These are phyloP conservation scores for Chymomyza costata DNA, from an alignment of 1,140 invertebrate genomes.

Conservation along the genomic window DNA sequence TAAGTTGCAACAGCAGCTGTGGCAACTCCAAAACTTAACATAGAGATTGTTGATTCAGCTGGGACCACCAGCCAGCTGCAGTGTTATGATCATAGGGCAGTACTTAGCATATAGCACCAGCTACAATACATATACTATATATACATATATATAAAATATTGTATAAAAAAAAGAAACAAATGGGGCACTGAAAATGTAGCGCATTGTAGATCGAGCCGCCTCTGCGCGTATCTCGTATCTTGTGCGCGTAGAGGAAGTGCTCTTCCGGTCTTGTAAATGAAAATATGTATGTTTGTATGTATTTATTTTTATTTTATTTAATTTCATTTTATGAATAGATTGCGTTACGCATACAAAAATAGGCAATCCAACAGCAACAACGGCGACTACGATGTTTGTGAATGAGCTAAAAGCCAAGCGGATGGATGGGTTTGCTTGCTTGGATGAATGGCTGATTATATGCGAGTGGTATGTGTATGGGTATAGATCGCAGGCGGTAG, in stretches of 20 bases:
- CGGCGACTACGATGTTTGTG: constrained; percentile 33
- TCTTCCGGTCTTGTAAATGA: constrained; percentile 72
- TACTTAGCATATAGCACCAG: constrained; percentile 38
- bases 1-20: constrained; percentile 5
- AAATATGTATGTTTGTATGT: constrained; percentile 60
- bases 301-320: constrained; percentile 63
- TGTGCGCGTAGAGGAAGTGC: constrained; percentile 56
- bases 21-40: constrained; percentile 44
- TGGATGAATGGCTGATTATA: constrained; percentile 22
- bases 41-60: too few species aligned
- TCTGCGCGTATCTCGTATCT: constrained; percentile 31
- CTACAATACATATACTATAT: constrained; percentile 21
- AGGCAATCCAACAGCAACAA: constrained; percentile 25
- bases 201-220: constrained; percentile 1
- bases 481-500: constrained; percentile 18
- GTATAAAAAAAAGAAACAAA: too few species aligned
- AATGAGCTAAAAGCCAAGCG: constrained; percentile 38
- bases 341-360: constrained; percentile 70
- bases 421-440: constrained; percentile 38
- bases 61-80: too few species aligned
- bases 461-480: background rate
- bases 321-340: constrained; percentile 73
- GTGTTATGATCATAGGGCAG: too few species aligned
- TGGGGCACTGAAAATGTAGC: too few species aligned
- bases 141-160: background rate